Base-by-base conservation (phyloP, 1,140 invertebrate species). In the Sinonovacula constricta region DNA sequence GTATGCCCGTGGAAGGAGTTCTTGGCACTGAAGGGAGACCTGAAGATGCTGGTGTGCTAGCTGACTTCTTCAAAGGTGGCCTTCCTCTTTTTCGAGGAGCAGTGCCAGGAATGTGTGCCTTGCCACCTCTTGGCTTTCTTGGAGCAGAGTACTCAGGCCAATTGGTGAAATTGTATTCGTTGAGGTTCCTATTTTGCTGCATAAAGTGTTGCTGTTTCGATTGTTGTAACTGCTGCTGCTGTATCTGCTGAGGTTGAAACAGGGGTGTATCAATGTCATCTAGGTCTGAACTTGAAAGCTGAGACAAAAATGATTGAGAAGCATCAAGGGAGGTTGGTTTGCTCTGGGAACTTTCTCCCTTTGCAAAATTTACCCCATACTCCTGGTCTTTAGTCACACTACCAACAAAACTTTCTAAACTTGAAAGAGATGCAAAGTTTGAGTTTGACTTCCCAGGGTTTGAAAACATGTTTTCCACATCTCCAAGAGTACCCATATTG, bases 361-460 rank as follows among this genome's bases (percentile, higher is more conserved):
- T 69, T 30, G 51, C 28, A 31, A 78, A 78, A 54, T 78, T 68
- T 18, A 78, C 75, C 12, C 80, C 80, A 81, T 57, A 81, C 18
- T 66, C 72, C 26, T 71, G 49, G n/a, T 62, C 72, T 60, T 66
- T 68, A 30, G 45, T 77, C 15, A 81, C 80, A 66, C 75, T 77
- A 14, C 62, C 59, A 14, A 81, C 80, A 56, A 81, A 62, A 49
- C 45, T 70, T 26, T 71, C 62, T n/a, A 81, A 62, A 54, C 60
- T 77, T 31, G 72, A 65, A 22, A 81, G 56, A 18, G 67, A 76
- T 24, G 79, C 56, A 33, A 59, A 36, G 30, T 36, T 33, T 56
- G 54, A 49, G 24, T 56, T 74, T 65, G 15, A 26, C 15, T 28
- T 10, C 12, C 18, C 30, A 12, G 18, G 7, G 18, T 45, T 45